Percentiles rank a stretch among this genome's conserved stretches.
These are phyloP conservation scores for Sinocyclocheilus anophthalmus DNA, from an alignment of 2,113 vertebrate genomes.

Conservation along the genomic window DNA sequence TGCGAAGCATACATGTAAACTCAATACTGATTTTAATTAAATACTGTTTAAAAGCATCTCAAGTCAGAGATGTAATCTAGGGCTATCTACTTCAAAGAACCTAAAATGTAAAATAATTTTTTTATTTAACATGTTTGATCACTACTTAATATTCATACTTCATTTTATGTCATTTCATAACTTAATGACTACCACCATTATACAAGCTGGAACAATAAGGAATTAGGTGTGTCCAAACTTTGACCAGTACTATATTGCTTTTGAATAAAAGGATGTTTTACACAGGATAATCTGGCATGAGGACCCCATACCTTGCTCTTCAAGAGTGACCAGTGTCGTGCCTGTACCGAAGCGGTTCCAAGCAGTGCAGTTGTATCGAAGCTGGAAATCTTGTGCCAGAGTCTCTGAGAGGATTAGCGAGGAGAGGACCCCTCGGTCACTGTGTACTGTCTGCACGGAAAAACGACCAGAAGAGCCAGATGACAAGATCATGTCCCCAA, in stretches of 20 bases:
- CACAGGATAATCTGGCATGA: constrained; percentile 2
- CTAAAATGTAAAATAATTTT: not conserved
- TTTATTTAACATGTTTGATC: not conserved
- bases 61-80: not conserved
- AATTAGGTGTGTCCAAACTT: not conserved
- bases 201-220: not conserved
- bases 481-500: constrained; percentile 81
- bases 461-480: constrained; percentile 81
- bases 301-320: constrained; percentile 78
- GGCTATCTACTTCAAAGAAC: not conserved
- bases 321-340: constrained; percentile 77
- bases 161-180: not conserved
- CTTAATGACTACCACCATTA: not conserved
- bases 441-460: constrained; percentile 82
- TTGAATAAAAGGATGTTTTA: not conserved
- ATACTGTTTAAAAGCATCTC: not conserved
- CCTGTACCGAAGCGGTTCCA: constrained; percentile 85
- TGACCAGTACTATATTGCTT: not conserved
- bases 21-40: too few relatives aligned
- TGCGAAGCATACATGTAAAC: too few relatives aligned
- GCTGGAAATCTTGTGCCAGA: constrained; percentile 80
- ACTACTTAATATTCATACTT: not conserved
- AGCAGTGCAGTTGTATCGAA: constrained; percentile 88
- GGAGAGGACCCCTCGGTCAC: constrained; percentile 78
- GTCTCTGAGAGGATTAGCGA: constrained; percentile 84